These are phyloP conservation scores for Elegia similella DNA, from an alignment of 2,888 invertebrate genomes.

Conservation along the genomic window DNA sequence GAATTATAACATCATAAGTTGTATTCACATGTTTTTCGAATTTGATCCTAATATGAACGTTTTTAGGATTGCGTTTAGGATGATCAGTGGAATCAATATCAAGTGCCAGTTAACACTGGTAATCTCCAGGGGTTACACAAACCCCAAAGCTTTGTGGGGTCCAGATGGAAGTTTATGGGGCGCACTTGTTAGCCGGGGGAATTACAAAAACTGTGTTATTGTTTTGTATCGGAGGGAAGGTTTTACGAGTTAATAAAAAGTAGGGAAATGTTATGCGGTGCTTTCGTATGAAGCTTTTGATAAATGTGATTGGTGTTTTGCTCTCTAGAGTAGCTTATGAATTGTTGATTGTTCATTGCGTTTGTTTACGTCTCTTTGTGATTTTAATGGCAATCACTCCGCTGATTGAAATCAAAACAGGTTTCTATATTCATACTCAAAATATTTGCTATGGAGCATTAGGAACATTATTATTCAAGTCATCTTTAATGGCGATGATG, in stretches of 20 bases:
- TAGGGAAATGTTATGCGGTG: conserved; percentile 50
- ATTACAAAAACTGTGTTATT: conserved; percentile 76
- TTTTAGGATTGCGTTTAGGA: conserved; percentile 30
- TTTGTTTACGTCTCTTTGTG: conserved; percentile 9
- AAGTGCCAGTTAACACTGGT: conserved; percentile 61
- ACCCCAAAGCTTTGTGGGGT: conserved; percentile 71
- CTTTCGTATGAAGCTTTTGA: conserved; percentile 45
- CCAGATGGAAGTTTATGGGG: conserved; percentile 74
- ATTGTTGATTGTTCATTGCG: conserved; percentile 30
- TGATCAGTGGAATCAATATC: conserved; percentile 46
- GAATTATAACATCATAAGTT: conserved; percentile 37
- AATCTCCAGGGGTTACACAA: conserved; percentile 59
- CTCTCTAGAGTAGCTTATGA: conserved; percentile 31
- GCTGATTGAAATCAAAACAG: neutral
- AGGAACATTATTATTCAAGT: too few species aligned
- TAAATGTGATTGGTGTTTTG: conserved; percentile 46
- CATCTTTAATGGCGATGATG: too few species aligned
- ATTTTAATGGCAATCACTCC: conserved; percentile 6
- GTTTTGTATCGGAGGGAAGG: conserved; percentile 59
- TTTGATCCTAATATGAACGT: conserved; percentile 26
- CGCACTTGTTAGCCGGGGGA: conserved; percentile 70
- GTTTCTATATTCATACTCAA: neutral
- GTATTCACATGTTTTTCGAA: conserved; percentile 5
- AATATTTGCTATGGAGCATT: neutral
- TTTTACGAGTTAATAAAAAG: conserved; percentile 77